Percentiles rank a stretch among this genome's conserved stretches.
These are phyloP conservation scores for Ceratitis capitata DNA, from an alignment of 1,140 invertebrate species.

Conservation along the genomic window DNA sequence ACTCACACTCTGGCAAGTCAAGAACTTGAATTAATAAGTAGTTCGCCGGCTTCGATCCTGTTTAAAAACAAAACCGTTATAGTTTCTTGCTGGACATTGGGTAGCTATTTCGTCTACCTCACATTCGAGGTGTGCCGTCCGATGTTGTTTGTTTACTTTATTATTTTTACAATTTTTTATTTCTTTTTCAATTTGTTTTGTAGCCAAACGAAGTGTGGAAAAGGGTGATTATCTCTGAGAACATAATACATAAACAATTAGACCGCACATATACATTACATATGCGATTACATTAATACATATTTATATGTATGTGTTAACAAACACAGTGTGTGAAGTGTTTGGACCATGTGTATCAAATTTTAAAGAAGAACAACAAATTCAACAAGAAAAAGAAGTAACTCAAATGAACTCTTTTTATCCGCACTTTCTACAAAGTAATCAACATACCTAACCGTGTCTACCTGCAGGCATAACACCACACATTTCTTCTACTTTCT, in stretches of 20 bases:
- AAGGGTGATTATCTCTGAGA: background rate
- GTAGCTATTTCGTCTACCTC: background rate
- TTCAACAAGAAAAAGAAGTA: background rate
- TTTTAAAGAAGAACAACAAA: background rate
- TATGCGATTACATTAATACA: background rate
- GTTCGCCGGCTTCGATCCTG: too few species aligned
- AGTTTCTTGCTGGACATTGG: background rate
- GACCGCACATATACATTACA: background rate
- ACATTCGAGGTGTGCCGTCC: background rate
- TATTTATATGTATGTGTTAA: background rate
- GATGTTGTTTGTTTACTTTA: background rate
- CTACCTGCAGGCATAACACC: background rate
- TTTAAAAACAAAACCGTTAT: background rate
- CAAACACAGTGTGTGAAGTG: background rate
- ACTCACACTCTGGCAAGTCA: too few species aligned
- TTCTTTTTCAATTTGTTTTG: background rate
- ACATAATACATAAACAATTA: background rate
- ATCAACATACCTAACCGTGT: background rate
- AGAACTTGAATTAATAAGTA: too few species aligned
- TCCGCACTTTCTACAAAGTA: slow-evolving; percentile 12
- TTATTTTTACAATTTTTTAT: background rate
- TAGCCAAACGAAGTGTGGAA: background rate
- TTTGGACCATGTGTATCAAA: background rate
- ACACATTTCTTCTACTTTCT: slow-evolving; percentile 3
- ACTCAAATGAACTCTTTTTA: background rate